Conservation (phyloP, 2,113 vertebrate species). For the Salminus brasiliensis region DNA sequence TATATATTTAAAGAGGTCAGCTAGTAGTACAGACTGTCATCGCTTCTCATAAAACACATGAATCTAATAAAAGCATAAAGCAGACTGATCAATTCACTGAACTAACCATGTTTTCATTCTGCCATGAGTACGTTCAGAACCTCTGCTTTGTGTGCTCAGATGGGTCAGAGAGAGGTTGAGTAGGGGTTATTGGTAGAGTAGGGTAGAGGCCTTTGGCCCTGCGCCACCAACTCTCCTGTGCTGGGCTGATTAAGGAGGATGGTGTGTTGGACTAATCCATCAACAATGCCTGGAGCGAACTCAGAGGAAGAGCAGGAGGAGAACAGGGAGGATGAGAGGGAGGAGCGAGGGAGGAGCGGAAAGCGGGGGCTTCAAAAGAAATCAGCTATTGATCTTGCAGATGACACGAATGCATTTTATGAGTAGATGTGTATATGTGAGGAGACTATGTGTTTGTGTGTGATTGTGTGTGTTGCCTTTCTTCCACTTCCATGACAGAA, state of each 20-base stretch:
- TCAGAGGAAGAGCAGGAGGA: background rate
- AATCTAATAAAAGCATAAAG: constrained; percentile 33
- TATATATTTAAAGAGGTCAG: constrained; percentile 32
- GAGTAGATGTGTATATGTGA: background rate
- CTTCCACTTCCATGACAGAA: background rate
- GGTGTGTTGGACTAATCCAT: constrained; percentile 39
- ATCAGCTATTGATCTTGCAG: constrained; percentile 40
- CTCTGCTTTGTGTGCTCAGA: background rate
- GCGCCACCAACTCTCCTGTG: constrained; percentile 29
- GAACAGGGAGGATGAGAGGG: background rate
- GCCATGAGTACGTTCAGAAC: background rate
- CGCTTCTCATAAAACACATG: background rate
- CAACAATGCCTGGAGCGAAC: constrained; percentile 28
- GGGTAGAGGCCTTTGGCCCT: constrained; percentile 17
- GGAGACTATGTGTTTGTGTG: constrained; percentile 3
- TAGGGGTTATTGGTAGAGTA: constrained; percentile 16
- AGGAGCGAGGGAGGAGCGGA: constrained; percentile 30
- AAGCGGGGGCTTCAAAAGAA: constrained; percentile 40
- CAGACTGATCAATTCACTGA: constrained; percentile 24
- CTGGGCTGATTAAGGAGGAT: constrained; percentile 15
- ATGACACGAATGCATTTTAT: constrained; percentile 23
- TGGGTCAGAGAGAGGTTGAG: constrained; percentile 23
- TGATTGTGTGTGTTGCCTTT: background rate
- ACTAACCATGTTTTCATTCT: background rate
- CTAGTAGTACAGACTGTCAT: constrained; percentile 6